Evolutionary conservation across 2,888 invertebrate genomes (phyloP), one percentile per base, ranked within the genome.

Genomic region (Leucophenga montana): DNA sequence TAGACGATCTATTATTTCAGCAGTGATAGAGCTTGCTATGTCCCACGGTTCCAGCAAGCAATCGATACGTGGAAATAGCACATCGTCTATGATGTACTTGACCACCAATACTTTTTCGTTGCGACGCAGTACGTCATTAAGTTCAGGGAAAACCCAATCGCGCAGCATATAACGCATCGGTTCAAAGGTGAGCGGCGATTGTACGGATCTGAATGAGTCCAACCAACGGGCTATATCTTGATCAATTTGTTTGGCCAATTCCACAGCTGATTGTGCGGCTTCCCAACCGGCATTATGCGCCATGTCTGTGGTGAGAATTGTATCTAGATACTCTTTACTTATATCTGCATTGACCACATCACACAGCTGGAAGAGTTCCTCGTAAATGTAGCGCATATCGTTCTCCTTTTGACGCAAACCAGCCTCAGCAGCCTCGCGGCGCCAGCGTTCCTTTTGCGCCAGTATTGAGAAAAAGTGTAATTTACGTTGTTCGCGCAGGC

Each of bases 361-460:
- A 18, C 90, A 90, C 89, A 94, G 93, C 85, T 92, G 93, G 85
- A 95, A 96, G 85, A 96, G 92, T 86, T 95, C 94, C 77, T 96
- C 95, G 76, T 95, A 93, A 82, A 95, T 93, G 8, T 91, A 86
- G 6, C 95, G 89, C 50, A 94, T 89, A 68, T 92, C 90, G 75
- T 94, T 92, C 85, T 96, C 96, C 64, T 91, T 91, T 86, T 96
- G 95, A 20, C 95, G 89, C 62, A 93, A 89, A 0, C 95, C 95
- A 1, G 94, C 93, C 87, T 96, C 96, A 9, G 92, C 93, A 0
- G 95, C 95, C 86, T 96, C 96, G 0, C 94, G 90, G 84, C 92
- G 92, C 75, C 92, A 90, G 74, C 95, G 91, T 79, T 95, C 94
- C 39, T 94, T 90, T 80, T 95, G 95, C 0, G 95, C 94, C 53